A percentile compares a stretch with the other conserved stretches of the same genome.
phyloP scores from a whole-genome alignment of 2,888 invertebrate species.

The Phalangium opilio region DNA sequence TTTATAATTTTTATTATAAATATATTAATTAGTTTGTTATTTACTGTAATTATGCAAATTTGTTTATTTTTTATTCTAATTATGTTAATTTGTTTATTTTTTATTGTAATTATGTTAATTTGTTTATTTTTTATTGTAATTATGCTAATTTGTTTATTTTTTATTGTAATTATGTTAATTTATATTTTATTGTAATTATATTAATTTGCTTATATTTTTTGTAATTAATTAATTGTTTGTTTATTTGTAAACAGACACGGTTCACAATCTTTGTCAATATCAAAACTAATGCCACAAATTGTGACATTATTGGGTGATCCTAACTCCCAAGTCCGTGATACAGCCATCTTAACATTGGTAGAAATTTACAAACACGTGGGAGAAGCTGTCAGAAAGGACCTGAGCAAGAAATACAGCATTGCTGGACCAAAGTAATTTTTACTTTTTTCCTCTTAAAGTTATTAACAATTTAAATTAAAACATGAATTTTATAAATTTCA shows the following conservation, averaged over 20 bases:
- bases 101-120: too few relatives aligned
- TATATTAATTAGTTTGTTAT: conserved; percentile 3
- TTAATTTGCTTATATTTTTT: too few relatives aligned
- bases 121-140: conserved; percentile 2
- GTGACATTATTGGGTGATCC: background rate
- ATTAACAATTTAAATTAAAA: too few relatives aligned
- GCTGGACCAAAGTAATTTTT: conserved; percentile 32
- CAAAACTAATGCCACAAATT: background rate
- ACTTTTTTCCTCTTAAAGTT: too few relatives aligned
- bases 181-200: conserved; percentile 5
- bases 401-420: conserved; percentile 53
- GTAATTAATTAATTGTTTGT: too few relatives aligned
- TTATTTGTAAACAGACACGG: background rate
- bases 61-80: conserved; percentile 3
- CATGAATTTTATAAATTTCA: too few relatives aligned
- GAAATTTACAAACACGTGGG: conserved; percentile 87
- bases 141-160: conserved; percentile 4
- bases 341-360: conserved; percentile 65
- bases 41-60: too few relatives aligned
- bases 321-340: conserved; percentile 48
- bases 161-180: too few relatives aligned
- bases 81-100: conserved; percentile 4
- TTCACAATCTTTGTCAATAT: background rate
- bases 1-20: conserved; percentile 6
- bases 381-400: conserved; percentile 64